These are phyloP conservation scores for Acipenser oxyrinchus DNA, from an alignment of 2,797 vertebrate species.

Conservation along the genomic window DNA sequence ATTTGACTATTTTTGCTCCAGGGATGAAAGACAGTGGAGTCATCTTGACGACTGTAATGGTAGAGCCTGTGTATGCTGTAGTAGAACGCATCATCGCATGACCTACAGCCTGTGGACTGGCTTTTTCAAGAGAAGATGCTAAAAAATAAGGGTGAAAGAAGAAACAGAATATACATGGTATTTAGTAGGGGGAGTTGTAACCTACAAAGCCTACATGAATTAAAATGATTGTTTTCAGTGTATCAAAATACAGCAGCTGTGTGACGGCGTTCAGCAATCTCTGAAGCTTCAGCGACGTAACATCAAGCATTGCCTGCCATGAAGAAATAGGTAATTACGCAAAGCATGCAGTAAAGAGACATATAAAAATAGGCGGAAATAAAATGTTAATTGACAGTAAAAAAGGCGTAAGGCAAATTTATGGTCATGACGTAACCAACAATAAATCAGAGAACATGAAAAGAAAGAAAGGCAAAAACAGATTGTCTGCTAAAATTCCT, in stretches of 20 bases:
- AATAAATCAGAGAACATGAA: constrained; percentile 17
- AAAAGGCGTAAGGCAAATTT: constrained; percentile 47
- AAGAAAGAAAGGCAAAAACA: constrained; percentile 30
- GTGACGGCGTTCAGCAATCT: constrained; percentile 66
- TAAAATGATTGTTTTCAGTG: constrained; percentile 40
- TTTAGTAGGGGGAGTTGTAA: constrained; percentile 3
- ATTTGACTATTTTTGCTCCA: constrained; percentile 88
- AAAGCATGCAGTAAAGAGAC: constrained; percentile 51
- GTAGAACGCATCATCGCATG: constrained; percentile 74
- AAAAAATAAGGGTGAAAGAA: constrained; percentile 17
- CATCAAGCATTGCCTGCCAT: constrained; percentile 30
- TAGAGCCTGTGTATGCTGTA: constrained; percentile 60
- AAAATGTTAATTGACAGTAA: constrained; percentile 32
- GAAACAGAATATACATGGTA: constrained; percentile 6
- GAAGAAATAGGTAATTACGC: constrained; percentile 60
- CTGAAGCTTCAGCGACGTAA: constrained; percentile 63
- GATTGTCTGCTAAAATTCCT: constrained; percentile 50
- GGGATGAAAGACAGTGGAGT: constrained; percentile 93
- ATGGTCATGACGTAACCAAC: constrained; percentile 54
- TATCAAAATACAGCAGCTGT: constrained; percentile 40
- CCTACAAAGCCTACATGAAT: constrained; percentile 32
- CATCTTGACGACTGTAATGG: constrained; percentile 91
- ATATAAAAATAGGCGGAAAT: constrained; percentile 49
- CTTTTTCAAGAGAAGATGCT: constrained; percentile 85
- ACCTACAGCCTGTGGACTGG: constrained; percentile 78